Percentiles rank a stretch among this genome's conserved stretches.
Conservation (phyloP, 2,888 invertebrate genomes). For the Eristalis arbustorum region DNA sequence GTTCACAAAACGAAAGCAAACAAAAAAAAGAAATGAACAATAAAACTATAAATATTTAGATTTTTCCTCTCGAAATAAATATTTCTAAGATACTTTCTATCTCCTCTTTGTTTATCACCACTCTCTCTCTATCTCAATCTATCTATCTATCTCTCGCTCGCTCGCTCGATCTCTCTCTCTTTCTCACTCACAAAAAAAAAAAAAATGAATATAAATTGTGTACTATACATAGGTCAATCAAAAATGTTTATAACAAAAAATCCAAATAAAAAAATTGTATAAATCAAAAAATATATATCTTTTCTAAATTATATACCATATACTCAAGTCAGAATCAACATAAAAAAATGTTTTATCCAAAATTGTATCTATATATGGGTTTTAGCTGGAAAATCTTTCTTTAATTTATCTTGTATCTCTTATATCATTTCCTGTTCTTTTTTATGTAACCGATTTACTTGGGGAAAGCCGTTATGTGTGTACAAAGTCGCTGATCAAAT, state of each 20-base stretch:
- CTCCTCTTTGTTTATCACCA: conserved; percentile 21
- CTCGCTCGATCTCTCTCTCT: not conserved
- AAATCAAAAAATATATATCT: conserved; percentile 3
- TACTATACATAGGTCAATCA: not conserved
- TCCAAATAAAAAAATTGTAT: conserved; percentile 8
- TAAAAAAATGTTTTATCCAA: conserved; percentile 5
- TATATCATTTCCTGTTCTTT: not conserved
- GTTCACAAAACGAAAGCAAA: too few species aligned
- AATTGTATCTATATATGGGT: conserved; percentile 60
- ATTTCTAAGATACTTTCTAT: conserved; percentile 66
- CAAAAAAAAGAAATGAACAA: not conserved
- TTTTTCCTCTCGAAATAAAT: conserved; percentile 54
- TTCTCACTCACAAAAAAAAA: not conserved
- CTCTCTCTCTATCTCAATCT: not conserved
- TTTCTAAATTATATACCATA: not conserved
- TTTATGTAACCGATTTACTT: not conserved
- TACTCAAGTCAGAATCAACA: conserved; percentile 6
- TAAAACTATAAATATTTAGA: conserved; percentile 51
- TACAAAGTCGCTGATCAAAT: conserved; percentile 10
- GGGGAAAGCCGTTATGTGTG: not conserved
- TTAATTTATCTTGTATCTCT: not conserved
- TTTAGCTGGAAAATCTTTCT: conserved; percentile 38
- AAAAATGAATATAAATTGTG: not conserved
- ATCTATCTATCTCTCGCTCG: not conserved
- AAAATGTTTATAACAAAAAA: not conserved